A percentile compares a stretch with the other conserved stretches of the same genome.
These are phyloP conservation scores for Aythya baeri DNA, from an alignment of 2,113 vertebrate species.

Conservation along the genomic window DNA sequence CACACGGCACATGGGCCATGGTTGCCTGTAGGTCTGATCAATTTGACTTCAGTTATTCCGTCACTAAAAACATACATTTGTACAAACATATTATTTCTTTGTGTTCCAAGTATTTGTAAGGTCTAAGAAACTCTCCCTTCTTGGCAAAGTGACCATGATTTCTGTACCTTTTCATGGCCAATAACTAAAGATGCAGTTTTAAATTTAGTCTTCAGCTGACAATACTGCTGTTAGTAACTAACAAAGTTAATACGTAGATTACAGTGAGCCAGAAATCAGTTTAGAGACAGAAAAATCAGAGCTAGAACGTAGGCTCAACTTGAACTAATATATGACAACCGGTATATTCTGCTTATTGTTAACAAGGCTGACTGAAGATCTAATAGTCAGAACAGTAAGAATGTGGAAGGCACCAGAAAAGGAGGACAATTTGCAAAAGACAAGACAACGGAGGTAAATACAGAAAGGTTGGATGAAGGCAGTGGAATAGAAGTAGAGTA, in stretches of 20 bases:
- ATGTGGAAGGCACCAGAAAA: background rate
- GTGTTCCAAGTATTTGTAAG: background rate
- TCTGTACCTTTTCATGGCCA: background rate
- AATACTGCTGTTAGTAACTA: background rate
- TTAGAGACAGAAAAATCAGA: background rate
- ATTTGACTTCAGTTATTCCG: background rate
- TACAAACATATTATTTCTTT: background rate
- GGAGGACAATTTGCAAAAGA: background rate
- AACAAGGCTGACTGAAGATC: background rate
- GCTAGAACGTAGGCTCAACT: background rate
- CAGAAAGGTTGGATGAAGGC: background rate
- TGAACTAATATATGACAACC: background rate
- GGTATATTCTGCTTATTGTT: background rate
- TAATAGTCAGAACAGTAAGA: background rate
- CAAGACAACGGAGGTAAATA: background rate
- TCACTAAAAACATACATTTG: background rate
- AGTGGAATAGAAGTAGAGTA: background rate
- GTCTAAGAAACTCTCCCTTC: background rate
- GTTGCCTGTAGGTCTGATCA: background rate
- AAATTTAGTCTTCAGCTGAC: background rate
- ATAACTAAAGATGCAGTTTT: background rate
- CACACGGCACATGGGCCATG: background rate
- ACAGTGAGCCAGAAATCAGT: background rate
- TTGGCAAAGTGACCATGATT: background rate
- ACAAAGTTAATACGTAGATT: background rate